These are phyloP conservation scores for Oryzias javanicus DNA, from an alignment of 2,113 vertebrate species.

Conservation along the genomic window DNA sequence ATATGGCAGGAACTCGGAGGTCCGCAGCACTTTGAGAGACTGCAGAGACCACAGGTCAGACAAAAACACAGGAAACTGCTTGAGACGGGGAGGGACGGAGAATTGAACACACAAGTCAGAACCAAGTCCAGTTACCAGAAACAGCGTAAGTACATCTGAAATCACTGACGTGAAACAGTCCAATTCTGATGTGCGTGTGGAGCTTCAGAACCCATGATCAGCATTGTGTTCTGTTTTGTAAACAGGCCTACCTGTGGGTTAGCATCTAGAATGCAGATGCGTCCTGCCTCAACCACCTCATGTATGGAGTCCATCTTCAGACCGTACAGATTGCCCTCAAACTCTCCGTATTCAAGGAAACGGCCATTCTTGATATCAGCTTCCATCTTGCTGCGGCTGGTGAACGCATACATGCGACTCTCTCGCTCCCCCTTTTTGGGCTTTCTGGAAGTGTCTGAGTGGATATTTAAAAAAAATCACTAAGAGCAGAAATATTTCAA, in stretches of 20 bases:
- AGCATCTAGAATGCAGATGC: constrained; percentile 92
- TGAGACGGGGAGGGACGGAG: neutral
- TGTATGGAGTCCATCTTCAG: constrained; percentile 93
- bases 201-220: too few relatives aligned
- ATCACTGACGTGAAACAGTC: too few relatives aligned
- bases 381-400: constrained; percentile 91
- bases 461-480: neutral
- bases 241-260: constrained; percentile 85
- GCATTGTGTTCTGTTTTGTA: neutral
- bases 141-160: too few relatives aligned
- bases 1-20: constrained; percentile 92
- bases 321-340: constrained; percentile 91
- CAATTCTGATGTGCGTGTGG: too few relatives aligned
- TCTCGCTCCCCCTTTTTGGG: constrained; percentile 87
- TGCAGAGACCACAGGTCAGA: constrained; percentile 40
- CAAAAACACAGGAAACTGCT: neutral
- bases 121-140: too few relatives aligned
- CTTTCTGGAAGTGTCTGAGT: constrained; percentile 88
- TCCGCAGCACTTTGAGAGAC: constrained; percentile 93
- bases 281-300: constrained; percentile 88
- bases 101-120: too few relatives aligned
- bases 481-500: too few relatives aligned
- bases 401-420: constrained; percentile 88
- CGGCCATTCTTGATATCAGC: constrained; percentile 86
- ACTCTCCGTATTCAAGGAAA: constrained; percentile 93